Conservation (phyloP, 2,888 invertebrate species). For the Euproctis similis region DNA sequence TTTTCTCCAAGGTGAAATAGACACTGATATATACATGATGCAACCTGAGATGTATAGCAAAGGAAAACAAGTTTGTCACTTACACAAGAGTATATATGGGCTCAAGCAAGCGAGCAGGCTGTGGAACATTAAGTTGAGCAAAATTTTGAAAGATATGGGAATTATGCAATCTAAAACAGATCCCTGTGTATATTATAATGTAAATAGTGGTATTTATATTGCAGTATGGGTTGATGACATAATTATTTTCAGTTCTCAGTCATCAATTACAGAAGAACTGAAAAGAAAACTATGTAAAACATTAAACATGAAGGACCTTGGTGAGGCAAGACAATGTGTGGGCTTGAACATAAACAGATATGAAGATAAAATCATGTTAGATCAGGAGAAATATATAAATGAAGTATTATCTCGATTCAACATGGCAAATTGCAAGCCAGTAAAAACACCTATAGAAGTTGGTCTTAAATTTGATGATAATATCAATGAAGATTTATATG, state of each 20-base stretch:
- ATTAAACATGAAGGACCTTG: slow-evolving; percentile 15
- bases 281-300: slow-evolving; percentile 9
- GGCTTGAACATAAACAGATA: slow-evolving; percentile 2
- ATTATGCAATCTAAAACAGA: slow-evolving; percentile 16
- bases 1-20: slow-evolving; percentile 9
- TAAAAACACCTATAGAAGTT: neutral
- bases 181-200: slow-evolving; percentile 24
- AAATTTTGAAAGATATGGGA: slow-evolving; percentile 15
- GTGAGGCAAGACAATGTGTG: slow-evolving; percentile 4
- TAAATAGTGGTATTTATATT: slow-evolving; percentile 16
- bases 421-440: neutral
- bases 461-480: neutral
- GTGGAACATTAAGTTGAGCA: slow-evolving; percentile 20
- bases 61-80: slow-evolving; percentile 1
- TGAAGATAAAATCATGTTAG: neutral
- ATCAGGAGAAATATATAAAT: neutral
- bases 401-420: neutral
- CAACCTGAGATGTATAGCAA: slow-evolving; percentile 3
- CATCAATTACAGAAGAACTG: slow-evolving; percentile 1
- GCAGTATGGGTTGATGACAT: slow-evolving; percentile 22
- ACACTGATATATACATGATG: slow-evolving; percentile 8
- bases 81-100: slow-evolving; percentile 1
- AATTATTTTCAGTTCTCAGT: slow-evolving; percentile 11
- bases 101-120: slow-evolving; percentile 9
- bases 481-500: neutral